Percentiles rank a stretch among this genome's conserved stretches.
Conservation (phyloP, 2,113 vertebrate genomes). For the Anser cygnoides region DNA sequence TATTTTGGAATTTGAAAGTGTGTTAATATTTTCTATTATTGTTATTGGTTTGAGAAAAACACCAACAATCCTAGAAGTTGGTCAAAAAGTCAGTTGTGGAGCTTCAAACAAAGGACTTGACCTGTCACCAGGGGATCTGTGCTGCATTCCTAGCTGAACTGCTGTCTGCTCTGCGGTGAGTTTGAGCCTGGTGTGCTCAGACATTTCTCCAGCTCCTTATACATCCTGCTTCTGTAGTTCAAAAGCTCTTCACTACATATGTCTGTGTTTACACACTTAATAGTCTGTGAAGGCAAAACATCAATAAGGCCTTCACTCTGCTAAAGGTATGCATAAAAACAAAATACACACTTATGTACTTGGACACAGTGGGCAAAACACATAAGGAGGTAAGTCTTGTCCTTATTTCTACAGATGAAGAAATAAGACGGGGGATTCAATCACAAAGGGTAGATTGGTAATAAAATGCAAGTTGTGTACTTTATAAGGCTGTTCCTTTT, state of each 20-base stretch:
- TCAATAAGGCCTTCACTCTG: background rate
- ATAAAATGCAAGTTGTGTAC: background rate
- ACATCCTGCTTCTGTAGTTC: fast-evolving
- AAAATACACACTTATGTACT: background rate
- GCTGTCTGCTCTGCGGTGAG: background rate
- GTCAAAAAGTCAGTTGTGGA: background rate
- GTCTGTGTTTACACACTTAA: background rate
- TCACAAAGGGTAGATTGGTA: background rate
- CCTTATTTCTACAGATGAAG: background rate
- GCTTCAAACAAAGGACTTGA: background rate
- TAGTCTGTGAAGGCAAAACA: background rate
- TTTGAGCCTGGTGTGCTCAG: background rate
- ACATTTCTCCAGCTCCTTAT: background rate
- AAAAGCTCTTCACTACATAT: background rate
- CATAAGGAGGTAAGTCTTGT: background rate
- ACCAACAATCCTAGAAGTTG: background rate
- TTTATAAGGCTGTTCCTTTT: background rate
- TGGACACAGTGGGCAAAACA: background rate
- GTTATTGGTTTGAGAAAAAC: background rate
- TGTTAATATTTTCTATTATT: too few species aligned
- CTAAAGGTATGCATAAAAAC: background rate
- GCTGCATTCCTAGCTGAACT: fast-evolving
- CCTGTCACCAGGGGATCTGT: fast-evolving
- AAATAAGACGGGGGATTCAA: background rate
- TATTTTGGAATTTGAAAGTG: background rate